phyloP scores from a whole-genome alignment of 1,140 invertebrate species.

The Drosophila sturtevanti region DNA sequence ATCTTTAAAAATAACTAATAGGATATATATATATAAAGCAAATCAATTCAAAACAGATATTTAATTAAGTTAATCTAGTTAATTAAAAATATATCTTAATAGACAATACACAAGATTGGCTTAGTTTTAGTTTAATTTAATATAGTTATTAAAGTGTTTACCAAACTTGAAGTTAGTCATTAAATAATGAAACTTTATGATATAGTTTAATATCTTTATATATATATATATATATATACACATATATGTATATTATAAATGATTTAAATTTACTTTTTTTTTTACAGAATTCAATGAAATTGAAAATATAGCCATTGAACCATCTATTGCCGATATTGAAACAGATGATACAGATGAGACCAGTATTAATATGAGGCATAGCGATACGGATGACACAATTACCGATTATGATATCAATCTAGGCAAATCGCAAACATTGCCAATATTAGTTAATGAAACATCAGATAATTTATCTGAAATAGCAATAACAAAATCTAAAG shows the following conservation, averaged over 20 bases:
- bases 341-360: constrained; percentile 37
- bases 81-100: too few relatives aligned
- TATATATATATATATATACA: background rate
- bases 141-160: too few relatives aligned
- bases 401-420: constrained; percentile 68
- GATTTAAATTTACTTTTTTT: background rate
- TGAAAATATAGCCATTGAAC: constrained; percentile 34
- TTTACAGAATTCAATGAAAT: constrained; percentile 77
- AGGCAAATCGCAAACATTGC: constrained; percentile 26
- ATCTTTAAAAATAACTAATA: too few relatives aligned
- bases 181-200: too few relatives aligned
- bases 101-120: too few relatives aligned
- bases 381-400: constrained; percentile 15
- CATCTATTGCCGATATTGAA: constrained; percentile 5
- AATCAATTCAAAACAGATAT: too few relatives aligned
- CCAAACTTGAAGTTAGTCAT: too few relatives aligned
- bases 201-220: too few relatives aligned
- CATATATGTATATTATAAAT: constrained; percentile 19
- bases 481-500: constrained; percentile 37
- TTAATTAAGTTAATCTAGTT: too few relatives aligned
- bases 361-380: constrained; percentile 17
- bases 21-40: too few relatives aligned
- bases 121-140: too few relatives aligned
- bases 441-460: constrained; percentile 44
- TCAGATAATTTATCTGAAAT: constrained; percentile 34